Percentiles rank a stretch among this genome's conserved stretches.
These are phyloP conservation scores for Malthinus seriepunctatus DNA, from an alignment of 2,888 invertebrate species.

Conservation along the genomic window DNA sequence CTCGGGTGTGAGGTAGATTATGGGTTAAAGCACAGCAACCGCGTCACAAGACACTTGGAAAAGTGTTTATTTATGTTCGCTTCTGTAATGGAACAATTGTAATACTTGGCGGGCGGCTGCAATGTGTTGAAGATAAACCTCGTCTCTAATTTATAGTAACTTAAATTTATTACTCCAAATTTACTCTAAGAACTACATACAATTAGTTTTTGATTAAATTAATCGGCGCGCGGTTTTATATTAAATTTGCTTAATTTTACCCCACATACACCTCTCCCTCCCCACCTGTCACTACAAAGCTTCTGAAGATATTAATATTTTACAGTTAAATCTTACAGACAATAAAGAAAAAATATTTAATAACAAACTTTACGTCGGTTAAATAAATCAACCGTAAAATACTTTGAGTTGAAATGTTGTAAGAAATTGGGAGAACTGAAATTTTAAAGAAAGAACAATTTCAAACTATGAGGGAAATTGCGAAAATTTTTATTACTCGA, in stretches of 20 bases:
- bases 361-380: background rate
- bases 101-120: conserved; percentile 43
- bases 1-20: conserved; percentile 34
- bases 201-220: conserved; percentile 32
- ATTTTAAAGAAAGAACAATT: background rate
- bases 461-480: background rate
- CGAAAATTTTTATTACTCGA: no score
- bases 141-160: conserved; percentile 44
- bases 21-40: conserved; percentile 28
- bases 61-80: conserved; percentile 45
- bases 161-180: conserved; percentile 42
- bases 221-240: conserved; percentile 37
- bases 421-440: background rate
- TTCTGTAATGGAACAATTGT: conserved; percentile 49
- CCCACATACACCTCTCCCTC: background rate
- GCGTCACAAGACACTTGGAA: conserved; percentile 33
- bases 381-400: background rate
- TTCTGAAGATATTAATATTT: background rate
- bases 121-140: conserved; percentile 47
- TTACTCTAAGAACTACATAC: conserved; percentile 29
- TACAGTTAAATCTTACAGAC: no score
- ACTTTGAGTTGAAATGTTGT: background rate
- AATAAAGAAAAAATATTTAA: background rate
- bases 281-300: background rate
- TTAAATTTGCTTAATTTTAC: conserved; percentile 24